Evolutionary conservation across 2,797 vertebrate species (phyloP).

Genomic region (Acanthurus tractus): DNA sequence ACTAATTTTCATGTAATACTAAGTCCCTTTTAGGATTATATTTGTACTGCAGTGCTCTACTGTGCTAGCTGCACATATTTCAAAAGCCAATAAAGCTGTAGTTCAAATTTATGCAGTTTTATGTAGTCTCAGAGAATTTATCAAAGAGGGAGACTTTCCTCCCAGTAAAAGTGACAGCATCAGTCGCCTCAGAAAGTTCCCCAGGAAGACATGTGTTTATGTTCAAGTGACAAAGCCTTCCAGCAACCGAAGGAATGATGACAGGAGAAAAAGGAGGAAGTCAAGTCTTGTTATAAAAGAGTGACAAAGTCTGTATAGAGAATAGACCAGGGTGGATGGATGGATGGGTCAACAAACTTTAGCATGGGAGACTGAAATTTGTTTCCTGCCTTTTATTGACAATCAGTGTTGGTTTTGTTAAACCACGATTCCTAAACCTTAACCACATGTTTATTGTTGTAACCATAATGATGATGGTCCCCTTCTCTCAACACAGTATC

Average conservation of each 20-base stretch:
- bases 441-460: neutral
- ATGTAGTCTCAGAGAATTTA: neutral
- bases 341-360: neutral
- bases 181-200: neutral
- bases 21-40: neutral
- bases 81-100: conserved; percentile 18
- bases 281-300: neutral
- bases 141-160: neutral
- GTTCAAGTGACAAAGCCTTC: neutral
- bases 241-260: neutral
- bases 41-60: conserved; percentile 6
- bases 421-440: neutral
- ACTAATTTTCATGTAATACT: conserved; percentile 14
- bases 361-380: neutral
- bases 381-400: neutral
- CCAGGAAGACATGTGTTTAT: neutral
- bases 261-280: neutral
- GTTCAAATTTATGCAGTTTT: neutral
- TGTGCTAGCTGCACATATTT: neutral
- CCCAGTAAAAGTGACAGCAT: neutral
- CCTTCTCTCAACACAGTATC: too few relatives aligned
- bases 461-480: neutral
- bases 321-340: neutral
- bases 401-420: neutral
- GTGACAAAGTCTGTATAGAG: neutral